A percentile compares a stretch with the other conserved stretches of the same genome.
Evolutionary conservation across 2,888 invertebrate genomes (phyloP).

Genomic region (Saturnia japonica): DNA sequence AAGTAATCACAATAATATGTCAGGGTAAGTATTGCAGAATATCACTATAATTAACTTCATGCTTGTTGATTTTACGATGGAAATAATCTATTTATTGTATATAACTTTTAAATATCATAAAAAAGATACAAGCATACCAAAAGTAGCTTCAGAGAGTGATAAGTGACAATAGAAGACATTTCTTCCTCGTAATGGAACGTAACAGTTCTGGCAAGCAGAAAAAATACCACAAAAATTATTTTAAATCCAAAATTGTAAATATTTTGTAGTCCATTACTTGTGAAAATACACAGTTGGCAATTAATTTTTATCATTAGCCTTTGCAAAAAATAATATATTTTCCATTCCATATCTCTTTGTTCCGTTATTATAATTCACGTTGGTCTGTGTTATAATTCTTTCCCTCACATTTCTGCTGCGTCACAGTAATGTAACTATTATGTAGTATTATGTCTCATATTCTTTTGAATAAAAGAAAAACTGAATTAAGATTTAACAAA

Average conservation of each 20-base stretch:
- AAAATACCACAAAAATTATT: neutral
- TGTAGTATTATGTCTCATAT: no score
- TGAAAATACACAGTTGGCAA: neutral
- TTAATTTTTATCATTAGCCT: neutral
- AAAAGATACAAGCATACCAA: neutral
- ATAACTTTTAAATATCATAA: neutral
- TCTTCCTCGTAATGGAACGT: neutral
- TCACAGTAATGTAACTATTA: no score
- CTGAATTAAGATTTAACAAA: neutral
- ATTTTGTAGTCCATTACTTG: neutral
- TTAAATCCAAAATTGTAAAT: neutral
- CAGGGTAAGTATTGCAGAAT: slow-evolving; percentile 66
- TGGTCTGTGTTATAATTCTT: neutral
- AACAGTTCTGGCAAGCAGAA: neutral
- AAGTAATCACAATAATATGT: slow-evolving; percentile 83
- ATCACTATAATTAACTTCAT: neutral
- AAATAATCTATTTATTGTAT: neutral
- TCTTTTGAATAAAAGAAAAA: no score
- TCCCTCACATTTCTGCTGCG: neutral
- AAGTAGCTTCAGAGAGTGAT: neutral
- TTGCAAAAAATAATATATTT: neutral
- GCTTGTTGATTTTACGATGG: no score
- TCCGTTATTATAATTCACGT: neutral
- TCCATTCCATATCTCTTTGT: neutral
- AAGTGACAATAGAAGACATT: neutral